Base-by-base conservation (phyloP, 2,113 vertebrate genomes). In the Catharus fuscescens region DNA sequence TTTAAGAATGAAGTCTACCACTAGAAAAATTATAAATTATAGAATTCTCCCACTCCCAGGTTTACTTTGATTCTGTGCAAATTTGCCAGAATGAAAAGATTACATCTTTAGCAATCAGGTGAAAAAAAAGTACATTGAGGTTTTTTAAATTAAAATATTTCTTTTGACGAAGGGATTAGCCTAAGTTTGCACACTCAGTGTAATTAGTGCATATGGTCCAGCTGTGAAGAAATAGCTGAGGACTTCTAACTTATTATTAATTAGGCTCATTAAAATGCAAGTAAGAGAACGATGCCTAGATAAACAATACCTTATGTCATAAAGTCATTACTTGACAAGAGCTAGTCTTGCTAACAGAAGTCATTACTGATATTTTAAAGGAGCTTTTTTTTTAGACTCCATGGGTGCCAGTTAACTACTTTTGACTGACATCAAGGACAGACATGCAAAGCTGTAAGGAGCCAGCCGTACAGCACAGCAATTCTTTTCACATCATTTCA, bases 181-280 rank as follows among this genome's bases (percentile, higher is more conserved):
- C 93, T 91, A 97, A 97, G 96, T 97, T 97, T 98, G 97, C 96
- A 94, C 91, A 97, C 95, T 95, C 96, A 88, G 95, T 97, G 97
- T 98, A 98, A 98, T 98, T 97, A 98, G 98, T 98, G 97, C 98
- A 98, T 98, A 98, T 98, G 98, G 98, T 98, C 98, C 98, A 98
- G 98, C 98, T 98, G 98, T 98, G 98, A 98, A 97, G 98, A 97
- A 97, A 96, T 97, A 97, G 98, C 98, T 92, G 95, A 64, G 96
- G 97, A 98, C 97, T 97, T 98, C 98, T 98, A 98, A 98, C 98
- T 98, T 97, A 97, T 98, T 98, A 98, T 98, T 98, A 98, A 98
- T 98, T 98, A 98, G 98, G 96, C 97, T 98, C 98, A 98, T 98
- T 98, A 98, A 98, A 98, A 98, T 98, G 98, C 98, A 97, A 98